Base-by-base conservation (phyloP, 2,797 vertebrate species). In the Buphagus erythrorhynchus region DNA sequence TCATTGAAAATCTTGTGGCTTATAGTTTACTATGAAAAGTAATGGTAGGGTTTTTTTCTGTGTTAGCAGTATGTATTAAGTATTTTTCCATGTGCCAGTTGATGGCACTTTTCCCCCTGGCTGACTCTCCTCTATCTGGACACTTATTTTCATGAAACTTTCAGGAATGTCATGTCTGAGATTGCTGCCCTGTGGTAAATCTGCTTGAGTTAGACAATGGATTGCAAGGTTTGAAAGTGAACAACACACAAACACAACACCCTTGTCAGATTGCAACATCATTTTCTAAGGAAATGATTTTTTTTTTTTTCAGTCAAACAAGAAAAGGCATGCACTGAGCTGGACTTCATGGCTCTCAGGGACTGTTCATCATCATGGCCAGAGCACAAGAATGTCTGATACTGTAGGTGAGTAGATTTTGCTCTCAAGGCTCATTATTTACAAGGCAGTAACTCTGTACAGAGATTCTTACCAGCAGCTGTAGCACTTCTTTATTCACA, bases 401-500 rank as follows among this genome's bases (percentile, higher is more conserved):
- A 85, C 38, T 18, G n/a, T 0, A 73, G 68, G 49, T 5, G 17
- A 87, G 75, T 7, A 71, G 29, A 18, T 65, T 95, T 92, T 61
- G 33, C 42, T 81, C 84, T 69, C 69, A 31, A 58, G 55, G 76
- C 45, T 80, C 71, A 42, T 83, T 94, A 90, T 83, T 93, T 76
- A 76, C 66, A 35, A 72, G 16, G 29, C 75, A 83, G n/a, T 62
- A 58, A 86, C 77, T 86, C 62, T 11, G 11, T 31, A 82, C 46
- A 59, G 76, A 86, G 55, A 24, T 40, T 73, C 82, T 68, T 40
- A 48, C 55, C 43, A 86, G 87, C 82, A 94, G 82, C 75, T 55
- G 46, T 10, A 87, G 84, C 68, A 80, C 78, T 89, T 68, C 89
- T 94, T 91, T 67, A 85, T 74, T 83, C 91, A 52, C 65, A 43